Conservation (phyloP, 2,888 invertebrate species). For the Phragmatobia fuliginosa region DNA sequence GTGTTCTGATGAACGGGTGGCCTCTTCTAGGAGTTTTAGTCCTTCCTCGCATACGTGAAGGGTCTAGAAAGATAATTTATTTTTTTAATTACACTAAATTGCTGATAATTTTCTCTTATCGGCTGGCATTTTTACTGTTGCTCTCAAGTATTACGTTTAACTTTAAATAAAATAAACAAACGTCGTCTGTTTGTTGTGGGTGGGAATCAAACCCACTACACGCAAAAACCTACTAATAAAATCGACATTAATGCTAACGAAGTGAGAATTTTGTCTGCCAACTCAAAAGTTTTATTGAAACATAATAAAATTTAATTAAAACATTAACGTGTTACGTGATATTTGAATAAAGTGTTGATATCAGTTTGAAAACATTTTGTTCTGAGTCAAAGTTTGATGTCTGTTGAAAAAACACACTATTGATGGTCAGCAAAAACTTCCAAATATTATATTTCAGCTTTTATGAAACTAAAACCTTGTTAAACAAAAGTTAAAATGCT, state of each 20-base stretch:
- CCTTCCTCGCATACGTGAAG: constrained; percentile 97
- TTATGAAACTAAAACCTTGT: no score
- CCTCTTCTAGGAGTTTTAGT: constrained; percentile 94
- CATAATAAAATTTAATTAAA: neutral
- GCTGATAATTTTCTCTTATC: no score
- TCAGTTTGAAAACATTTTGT: neutral
- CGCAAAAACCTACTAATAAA: no score
- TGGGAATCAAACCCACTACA: no score
- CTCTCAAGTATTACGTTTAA: no score
- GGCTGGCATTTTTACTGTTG: neutral
- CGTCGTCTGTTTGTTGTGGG: neutral
- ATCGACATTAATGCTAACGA: no score
- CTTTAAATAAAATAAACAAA: neutral
- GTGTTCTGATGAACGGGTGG: constrained; percentile 91
- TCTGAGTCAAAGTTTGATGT: neutral
- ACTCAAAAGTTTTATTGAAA: neutral
- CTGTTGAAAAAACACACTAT: neutral
- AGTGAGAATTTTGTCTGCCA: no score
- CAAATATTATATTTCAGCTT: neutral
- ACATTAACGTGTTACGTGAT: no score
- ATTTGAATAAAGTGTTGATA: neutral
- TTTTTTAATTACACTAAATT: neutral
- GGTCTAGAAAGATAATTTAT: constrained; percentile 86
- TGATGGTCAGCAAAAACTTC: neutral
- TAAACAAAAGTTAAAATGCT: no score